Conservation (phyloP, 2,888 invertebrate species). For the Melangyna quadrimaculata region DNA sequence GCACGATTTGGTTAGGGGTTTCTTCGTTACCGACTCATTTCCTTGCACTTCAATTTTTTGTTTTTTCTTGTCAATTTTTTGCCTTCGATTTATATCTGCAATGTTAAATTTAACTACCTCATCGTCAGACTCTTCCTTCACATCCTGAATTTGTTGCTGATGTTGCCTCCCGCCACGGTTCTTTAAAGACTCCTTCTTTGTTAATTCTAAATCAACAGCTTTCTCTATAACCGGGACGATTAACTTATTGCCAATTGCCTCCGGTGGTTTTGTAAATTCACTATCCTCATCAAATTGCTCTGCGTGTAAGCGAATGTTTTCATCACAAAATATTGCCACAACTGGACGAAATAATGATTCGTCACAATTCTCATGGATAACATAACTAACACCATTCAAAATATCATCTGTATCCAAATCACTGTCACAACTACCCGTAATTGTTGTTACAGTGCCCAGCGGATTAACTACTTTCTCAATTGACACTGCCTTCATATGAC, state of each 20-base stretch:
- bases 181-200: slow-evolving; percentile 75
- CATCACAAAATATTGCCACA: slow-evolving; percentile 81
- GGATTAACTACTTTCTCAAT: slow-evolving; percentile 87
- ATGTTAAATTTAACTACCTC: slow-evolving; percentile 52
- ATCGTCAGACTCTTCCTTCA: slow-evolving; percentile 52
- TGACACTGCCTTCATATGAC: slow-evolving; percentile 66
- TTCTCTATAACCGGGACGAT: slow-evolving; percentile 81
- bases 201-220: slow-evolving; percentile 77
- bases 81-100: slow-evolving; percentile 31
- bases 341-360: slow-evolving; percentile 87
- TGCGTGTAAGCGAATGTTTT: slow-evolving; percentile 76
- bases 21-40: neutral
- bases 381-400: slow-evolving; percentile 77
- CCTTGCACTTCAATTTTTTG: slow-evolving; percentile 5
- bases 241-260: slow-evolving; percentile 77
- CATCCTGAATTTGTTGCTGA: slow-evolving; percentile 29
- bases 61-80: slow-evolving; percentile 24
- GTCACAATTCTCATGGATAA: slow-evolving; percentile 85
- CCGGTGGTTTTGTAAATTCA: slow-evolving; percentile 76
- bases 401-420: slow-evolving; percentile 78
- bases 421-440: slow-evolving; percentile 77
- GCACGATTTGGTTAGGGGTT: neutral
- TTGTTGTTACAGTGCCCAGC: slow-evolving; percentile 86
- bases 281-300: slow-evolving; percentile 73
- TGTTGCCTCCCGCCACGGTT: slow-evolving; percentile 48